A percentile compares a stretch with the other conserved stretches of the same genome.
phyloP scores from a whole-genome alignment of 2,797 vertebrate genomes.

The Echeneis naucrates region DNA sequence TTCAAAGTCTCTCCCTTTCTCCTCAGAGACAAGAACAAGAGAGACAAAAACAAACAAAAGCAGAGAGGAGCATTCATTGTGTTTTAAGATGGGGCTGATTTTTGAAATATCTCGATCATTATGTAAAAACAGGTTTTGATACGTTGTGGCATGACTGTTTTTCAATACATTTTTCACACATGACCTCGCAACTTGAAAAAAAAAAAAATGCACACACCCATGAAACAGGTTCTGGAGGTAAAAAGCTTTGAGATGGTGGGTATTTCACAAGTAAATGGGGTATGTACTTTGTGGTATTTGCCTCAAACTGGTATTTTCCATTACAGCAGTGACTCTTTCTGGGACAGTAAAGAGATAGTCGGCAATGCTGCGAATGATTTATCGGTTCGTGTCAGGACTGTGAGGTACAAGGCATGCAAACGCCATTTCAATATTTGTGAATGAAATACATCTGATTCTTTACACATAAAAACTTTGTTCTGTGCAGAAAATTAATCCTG shows the following conservation, averaged over 20 bases:
- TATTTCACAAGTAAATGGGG: slow-evolving; percentile 65
- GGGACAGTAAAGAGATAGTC: slow-evolving; percentile 8
- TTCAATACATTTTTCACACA: slow-evolving; percentile 96
- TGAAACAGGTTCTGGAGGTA: slow-evolving; percentile 85
- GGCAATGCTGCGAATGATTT: slow-evolving; percentile 1
- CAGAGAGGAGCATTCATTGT: slow-evolving; percentile 63
- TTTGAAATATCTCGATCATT: slow-evolving; percentile 83
- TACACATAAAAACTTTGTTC: not conserved
- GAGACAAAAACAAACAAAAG: slow-evolving; percentile 54
- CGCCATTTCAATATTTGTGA: not conserved
- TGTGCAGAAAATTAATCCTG: slow-evolving; percentile 8
- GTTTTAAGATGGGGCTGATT: slow-evolving; percentile 69
- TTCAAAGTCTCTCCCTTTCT: slow-evolving; percentile 66
- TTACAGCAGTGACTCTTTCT: not conserved
- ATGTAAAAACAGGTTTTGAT: slow-evolving; percentile 93
- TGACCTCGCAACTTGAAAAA: slow-evolving; percentile 88
- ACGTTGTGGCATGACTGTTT: slow-evolving; percentile 95
- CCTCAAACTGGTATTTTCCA: slow-evolving; percentile 59
- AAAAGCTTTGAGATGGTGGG: slow-evolving; percentile 47
- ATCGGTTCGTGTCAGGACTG: not conserved
- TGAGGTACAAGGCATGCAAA: not conserved
- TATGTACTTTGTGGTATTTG: slow-evolving; percentile 40
- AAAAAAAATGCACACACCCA: slow-evolving; percentile 91
- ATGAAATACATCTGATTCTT: not conserved
- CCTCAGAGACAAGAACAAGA: slow-evolving; percentile 59